Base-by-base conservation (phyloP, 2,888 invertebrate species). In the Lobophora halterata region DNA sequence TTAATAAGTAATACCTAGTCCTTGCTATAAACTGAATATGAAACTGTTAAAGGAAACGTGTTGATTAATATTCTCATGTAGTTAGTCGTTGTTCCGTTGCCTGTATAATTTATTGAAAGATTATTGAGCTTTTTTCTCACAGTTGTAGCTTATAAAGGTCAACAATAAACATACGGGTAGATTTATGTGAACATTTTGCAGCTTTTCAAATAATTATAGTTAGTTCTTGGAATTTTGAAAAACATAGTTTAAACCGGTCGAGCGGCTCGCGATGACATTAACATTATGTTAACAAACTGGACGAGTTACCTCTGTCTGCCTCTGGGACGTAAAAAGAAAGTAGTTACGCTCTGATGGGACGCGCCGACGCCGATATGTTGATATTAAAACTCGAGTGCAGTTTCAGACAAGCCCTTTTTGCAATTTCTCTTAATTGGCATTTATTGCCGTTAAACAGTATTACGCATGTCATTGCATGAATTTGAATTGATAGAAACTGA, bases 221-320 rank as follows among this genome's bases (percentile, higher is more conserved):
- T 68, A 49, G 59, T 65, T n/a, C n/a, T n/a, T 61, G 58, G 58
- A 51, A 58, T 65, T 72, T 61, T 52, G 47, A 63, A 66, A 72
- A 71, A 65, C 57, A 61, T 5, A 9, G 18, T 67, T 61, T 56
- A 30, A 67, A 83, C 85, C 80, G 82, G 85, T 82, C 38, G 29
- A 56, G 55, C 73, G 54, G 58, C 82, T 76, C 75, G 72, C 74
- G 69, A 61, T 79, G 81, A 80, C 79, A 83, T 83, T 83, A 74
- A 76, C 74, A 75, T 77, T 79, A 77, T 73, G 70, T 66, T 75
- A 75, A 76, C 71, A 68, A 71, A 76, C 75, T 75, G 68, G 70
- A 71, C 66, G 65, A 66, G 67, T 65, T 66, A 62, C 65, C 69
- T 65, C 62, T 66, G 61, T 58, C 57, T 66, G 61, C 59, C 57